Evolutionary conservation across 2,888 invertebrate species (phyloP), one percentile per base, ranked within the genome.

Genomic region (Chrysolina haemoptera): DNA sequence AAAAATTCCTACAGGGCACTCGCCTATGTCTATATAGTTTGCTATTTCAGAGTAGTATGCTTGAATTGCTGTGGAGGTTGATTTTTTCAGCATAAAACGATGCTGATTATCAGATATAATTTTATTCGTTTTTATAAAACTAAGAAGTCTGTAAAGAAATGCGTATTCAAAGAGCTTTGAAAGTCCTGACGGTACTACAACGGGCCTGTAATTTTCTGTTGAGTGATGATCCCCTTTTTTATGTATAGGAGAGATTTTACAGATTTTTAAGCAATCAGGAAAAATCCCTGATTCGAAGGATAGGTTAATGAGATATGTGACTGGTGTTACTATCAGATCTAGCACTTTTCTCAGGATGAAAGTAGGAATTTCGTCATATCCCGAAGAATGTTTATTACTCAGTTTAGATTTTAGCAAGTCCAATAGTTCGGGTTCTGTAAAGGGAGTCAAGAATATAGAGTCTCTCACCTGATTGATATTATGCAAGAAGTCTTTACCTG

Each of bases 1-100:
- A 27, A 66, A 50, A 27, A 71, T 66, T 65, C 66, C 67, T 55
- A 67, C 63, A 66, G 71, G 55, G 66, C 65, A 65, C 12, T 71
- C 48, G 3, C 59, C 59, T 59, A 12, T 8, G 22, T 59, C 59
- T 6, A 59, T 8, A 22, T 59, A 59, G 5, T 59, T 59, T 20
- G 20, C 59, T 59, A 20, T 59, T 20, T 59, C 59, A 59, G 59
- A 2, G 22, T 59, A 59, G 22, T 59, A 59, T 59, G 59, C 59
- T 22, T 59, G 9, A 59, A 59, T 59, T 59, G 59, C 59, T 59
- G 59, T 59, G 18, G 59, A 59, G 27, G 59, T 59, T 59, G 59
- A 59, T 59, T 59, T 59, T 18, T 59, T 12, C 59, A 12, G 20
- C 2, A 22, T 59, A 18, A 59, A 59, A 6, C 59, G 22, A 1